Evolutionary conservation across 2,797 vertebrate species (phyloP).

Genomic region (Spatula clypeata): DNA sequence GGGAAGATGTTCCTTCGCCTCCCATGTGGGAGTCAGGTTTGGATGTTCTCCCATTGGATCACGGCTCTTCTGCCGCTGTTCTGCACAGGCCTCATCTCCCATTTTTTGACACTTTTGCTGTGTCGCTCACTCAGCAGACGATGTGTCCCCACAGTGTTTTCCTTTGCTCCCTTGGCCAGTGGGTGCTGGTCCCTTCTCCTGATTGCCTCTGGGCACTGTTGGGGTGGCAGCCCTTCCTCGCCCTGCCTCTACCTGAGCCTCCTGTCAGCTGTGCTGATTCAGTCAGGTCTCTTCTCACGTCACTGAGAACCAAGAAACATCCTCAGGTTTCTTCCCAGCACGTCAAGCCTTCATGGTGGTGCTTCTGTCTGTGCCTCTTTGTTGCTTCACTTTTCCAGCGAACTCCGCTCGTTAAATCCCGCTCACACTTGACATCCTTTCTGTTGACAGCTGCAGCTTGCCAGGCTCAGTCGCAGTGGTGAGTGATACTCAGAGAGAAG

Average conservation of each 20-base stretch:
- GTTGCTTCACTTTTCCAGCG: not conserved
- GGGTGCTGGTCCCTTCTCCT: not conserved
- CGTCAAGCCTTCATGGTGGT: not conserved
- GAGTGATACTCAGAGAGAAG: not conserved
- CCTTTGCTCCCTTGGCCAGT: not conserved
- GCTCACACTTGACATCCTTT: not conserved
- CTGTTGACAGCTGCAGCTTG: not conserved
- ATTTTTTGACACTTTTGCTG: not conserved
- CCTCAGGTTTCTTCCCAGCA: rapidly evolving
- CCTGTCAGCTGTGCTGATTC: not conserved
- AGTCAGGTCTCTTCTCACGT: not conserved
- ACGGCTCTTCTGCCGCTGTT: not conserved
- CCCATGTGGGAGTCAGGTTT: not conserved
- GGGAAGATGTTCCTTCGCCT: not conserved
- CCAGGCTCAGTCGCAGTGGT: not conserved
- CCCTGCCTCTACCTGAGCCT: not conserved
- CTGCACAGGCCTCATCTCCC: not conserved
- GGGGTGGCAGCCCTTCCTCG: too few species aligned
- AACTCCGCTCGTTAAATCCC: not conserved
- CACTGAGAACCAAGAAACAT: rapidly evolving
- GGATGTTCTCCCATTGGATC: not conserved
- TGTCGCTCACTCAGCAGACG: rapidly evolving
- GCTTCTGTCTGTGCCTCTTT: not conserved
- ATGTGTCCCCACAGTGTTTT: not conserved
- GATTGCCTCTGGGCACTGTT: not conserved